Evolutionary conservation across 2,113 vertebrate genomes (phyloP).

Genomic region (Bos javanicus): DNA sequence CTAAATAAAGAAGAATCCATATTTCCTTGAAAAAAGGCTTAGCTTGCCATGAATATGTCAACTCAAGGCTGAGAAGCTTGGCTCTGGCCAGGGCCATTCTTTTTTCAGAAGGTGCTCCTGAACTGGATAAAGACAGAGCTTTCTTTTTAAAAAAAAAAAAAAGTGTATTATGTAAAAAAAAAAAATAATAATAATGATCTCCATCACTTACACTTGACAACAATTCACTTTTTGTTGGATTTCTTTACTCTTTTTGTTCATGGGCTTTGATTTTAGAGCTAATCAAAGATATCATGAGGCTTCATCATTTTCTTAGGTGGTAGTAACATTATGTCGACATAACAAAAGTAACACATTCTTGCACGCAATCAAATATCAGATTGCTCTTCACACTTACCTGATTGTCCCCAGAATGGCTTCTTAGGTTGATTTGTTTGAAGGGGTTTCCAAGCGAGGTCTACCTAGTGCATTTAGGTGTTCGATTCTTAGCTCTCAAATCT

Average conservation of each 20-base stretch:
- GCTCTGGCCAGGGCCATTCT: background rate
- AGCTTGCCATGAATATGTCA: background rate
- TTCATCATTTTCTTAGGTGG: background rate
- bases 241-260: background rate
- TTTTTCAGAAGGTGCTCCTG: background rate
- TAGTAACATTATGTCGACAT: background rate
- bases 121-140: background rate
- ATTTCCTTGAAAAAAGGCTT: background rate
- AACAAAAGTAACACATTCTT: background rate
- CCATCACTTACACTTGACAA: background rate
- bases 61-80: background rate
- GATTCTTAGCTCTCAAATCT: background rate
- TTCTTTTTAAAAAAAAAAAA: background rate
- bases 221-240: background rate
- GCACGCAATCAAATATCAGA: background rate
- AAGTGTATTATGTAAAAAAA: background rate
- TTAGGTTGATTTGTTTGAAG: background rate
- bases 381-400: background rate
- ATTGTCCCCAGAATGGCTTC: background rate
- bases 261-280: background rate
- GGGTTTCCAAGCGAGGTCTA: background rate
- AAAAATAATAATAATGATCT: background rate
- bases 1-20: background rate
- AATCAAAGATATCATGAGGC: background rate
- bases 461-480: background rate